These are phyloP conservation scores for Poeciliopsis occidentalis DNA, from an alignment of 2,113 vertebrate species.

Conservation along the genomic window DNA sequence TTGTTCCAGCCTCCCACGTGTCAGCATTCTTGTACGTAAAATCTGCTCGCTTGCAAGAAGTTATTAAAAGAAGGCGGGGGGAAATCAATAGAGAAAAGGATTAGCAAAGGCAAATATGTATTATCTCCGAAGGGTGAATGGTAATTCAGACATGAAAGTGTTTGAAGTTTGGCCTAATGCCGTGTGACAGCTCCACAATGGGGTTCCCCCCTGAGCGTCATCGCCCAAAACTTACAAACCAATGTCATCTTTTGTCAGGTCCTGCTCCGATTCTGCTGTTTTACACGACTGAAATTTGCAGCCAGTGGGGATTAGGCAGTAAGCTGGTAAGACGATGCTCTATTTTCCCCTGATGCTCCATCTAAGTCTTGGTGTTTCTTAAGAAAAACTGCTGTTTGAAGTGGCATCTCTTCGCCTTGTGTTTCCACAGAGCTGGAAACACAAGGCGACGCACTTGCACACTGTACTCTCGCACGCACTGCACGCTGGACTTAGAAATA, in stretches of 20 bases:
- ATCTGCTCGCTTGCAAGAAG: constrained; percentile 80
- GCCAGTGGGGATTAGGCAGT: constrained; percentile 72
- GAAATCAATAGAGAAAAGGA: constrained; percentile 75
- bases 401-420: constrained; percentile 30
- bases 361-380: constrained; percentile 53
- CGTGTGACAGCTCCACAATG: constrained; percentile 85
- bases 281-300: constrained; percentile 76
- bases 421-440: constrained; percentile 4
- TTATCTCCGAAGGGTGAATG: constrained; percentile 82
- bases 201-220: constrained; percentile 76
- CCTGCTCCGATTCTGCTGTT: constrained; percentile 70
- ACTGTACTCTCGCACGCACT: not conserved
- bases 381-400: constrained; percentile 54
- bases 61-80: constrained; percentile 65
- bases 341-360: not conserved
- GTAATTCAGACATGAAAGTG: constrained; percentile 88
- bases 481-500: not conserved
- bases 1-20: constrained; percentile 65
- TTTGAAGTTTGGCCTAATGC: constrained; percentile 83
- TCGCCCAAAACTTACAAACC: constrained; percentile 73
- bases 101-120: constrained; percentile 82
- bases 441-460: not conserved
- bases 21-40: constrained; percentile 78
- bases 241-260: constrained; percentile 84
- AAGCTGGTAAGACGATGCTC: constrained; percentile 70